These are phyloP conservation scores for Hylia prasina DNA, from an alignment of 2,113 vertebrate genomes.

Conservation along the genomic window DNA sequence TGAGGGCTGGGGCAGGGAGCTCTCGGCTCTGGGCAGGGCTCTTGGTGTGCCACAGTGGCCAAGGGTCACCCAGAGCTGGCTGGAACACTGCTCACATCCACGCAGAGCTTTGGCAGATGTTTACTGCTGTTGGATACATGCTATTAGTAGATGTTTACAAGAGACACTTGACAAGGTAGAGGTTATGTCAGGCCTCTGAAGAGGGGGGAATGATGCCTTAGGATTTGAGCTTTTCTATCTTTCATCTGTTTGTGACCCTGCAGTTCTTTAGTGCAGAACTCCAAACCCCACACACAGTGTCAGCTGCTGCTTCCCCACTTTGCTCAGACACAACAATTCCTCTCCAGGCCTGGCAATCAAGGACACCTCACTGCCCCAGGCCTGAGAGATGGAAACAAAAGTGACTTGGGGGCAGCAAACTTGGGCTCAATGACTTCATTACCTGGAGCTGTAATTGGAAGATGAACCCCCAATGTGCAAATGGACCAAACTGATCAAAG, in stretches of 20 bases:
- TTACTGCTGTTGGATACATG: neutral
- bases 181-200: too few species aligned
- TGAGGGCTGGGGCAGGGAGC: neutral
- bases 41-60: neutral
- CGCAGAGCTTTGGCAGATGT: neutral
- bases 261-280: neutral
- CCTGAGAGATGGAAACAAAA: too few species aligned
- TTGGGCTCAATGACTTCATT: too few species aligned
- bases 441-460: too few species aligned
- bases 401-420: too few species aligned
- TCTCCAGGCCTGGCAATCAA: neutral
- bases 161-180: neutral
- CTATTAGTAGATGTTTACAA: neutral
- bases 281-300: neutral
- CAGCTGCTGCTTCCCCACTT: neutral
- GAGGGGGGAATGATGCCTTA: neutral
- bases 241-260: neutral
- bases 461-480: too few species aligned
- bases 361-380: neutral
- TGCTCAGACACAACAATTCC: neutral
- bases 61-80: neutral
- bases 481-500: too few species aligned
- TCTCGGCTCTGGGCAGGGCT: neutral
- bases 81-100: fast-evolving
- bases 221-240: neutral